Percentiles rank a stretch among this genome's conserved stretches.
Evolutionary conservation across 1,140 invertebrate genomes (phyloP).

Genomic region (Leptopilina clavipes): DNA sequence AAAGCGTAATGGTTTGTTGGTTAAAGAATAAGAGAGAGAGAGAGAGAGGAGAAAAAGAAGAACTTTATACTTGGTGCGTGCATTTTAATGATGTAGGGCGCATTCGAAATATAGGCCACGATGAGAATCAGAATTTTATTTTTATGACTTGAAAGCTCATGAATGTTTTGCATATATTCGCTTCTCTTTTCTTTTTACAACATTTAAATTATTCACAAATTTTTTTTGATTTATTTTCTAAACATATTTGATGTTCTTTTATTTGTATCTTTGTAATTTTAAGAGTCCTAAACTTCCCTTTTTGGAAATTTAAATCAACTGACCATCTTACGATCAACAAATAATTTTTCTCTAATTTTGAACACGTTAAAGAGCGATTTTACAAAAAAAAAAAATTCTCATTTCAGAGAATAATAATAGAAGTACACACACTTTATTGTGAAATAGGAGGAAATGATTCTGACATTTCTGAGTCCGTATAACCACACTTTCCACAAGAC

Average conservation of each 20-base stretch:
- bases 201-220: neutral
- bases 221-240: neutral
- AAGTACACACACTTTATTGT: neutral
- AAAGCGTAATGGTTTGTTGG: slow-evolving; percentile 16
- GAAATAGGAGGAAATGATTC: slow-evolving; percentile 12
- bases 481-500: slow-evolving; percentile 23
- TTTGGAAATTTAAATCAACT: too few species aligned
- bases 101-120: neutral
- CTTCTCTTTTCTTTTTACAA: slow-evolving; percentile 1
- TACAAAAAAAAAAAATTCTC: neutral
- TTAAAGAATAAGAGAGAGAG: neutral
- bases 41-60: neutral
- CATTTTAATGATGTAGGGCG: slow-evolving; percentile 15
- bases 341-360: slow-evolving; percentile 1
- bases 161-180: neutral
- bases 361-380: neutral
- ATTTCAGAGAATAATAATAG: neutral
- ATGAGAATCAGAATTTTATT: slow-evolving; percentile 25
- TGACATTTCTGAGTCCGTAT: slow-evolving; percentile 4
- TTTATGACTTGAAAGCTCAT: slow-evolving; percentile 24
- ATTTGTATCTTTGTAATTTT: neutral
- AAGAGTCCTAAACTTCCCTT: too few species aligned
- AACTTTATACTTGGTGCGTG: slow-evolving; percentile 4
- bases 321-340: too few species aligned
- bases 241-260: neutral